phyloP scores from a whole-genome alignment of 2,888 invertebrate genomes.

The Morpho deidamia region DNA sequence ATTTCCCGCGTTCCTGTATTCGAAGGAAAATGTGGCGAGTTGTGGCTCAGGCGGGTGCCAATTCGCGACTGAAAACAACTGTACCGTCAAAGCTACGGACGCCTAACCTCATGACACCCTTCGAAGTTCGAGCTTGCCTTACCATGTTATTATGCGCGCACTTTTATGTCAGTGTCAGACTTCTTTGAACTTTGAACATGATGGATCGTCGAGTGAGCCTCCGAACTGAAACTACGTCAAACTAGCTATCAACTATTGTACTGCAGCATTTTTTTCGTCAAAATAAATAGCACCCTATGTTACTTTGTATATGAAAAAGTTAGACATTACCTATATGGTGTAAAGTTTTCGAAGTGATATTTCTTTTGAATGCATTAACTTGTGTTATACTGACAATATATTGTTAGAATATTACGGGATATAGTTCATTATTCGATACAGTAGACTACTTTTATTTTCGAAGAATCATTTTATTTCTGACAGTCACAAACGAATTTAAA shows the following conservation, averaged over 20 bases:
- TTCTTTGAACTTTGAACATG: conserved; percentile 27
- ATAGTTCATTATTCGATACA: no score
- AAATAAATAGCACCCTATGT: no score
- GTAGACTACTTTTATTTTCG: no score
- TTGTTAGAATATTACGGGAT: no score
- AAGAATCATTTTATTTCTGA: no score
- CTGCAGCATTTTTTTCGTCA: background rate
- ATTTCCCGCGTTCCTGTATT: conserved; percentile 33
- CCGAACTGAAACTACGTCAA: background rate
- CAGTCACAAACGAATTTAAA: no score
- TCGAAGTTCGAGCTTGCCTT: conserved; percentile 22
- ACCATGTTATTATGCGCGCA: conserved; percentile 23
- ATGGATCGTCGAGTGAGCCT: conserved; percentile 27
- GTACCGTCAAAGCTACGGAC: conserved; percentile 21
- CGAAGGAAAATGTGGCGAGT: conserved; percentile 21
- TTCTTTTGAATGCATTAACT: no score
- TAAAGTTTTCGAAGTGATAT: no score
- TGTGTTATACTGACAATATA: no score
- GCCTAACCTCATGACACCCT: conserved; percentile 28
- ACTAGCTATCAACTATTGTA: background rate
- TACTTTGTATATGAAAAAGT: no score
- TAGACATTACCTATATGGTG: no score
- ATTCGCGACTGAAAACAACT: conserved; percentile 37
- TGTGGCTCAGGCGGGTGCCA: conserved; percentile 34
- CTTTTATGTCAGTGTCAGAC: conserved; percentile 29